Evolutionary conservation across 2,888 invertebrate genomes (phyloP).

Genomic region (Listrodromus nycthemerus): DNA sequence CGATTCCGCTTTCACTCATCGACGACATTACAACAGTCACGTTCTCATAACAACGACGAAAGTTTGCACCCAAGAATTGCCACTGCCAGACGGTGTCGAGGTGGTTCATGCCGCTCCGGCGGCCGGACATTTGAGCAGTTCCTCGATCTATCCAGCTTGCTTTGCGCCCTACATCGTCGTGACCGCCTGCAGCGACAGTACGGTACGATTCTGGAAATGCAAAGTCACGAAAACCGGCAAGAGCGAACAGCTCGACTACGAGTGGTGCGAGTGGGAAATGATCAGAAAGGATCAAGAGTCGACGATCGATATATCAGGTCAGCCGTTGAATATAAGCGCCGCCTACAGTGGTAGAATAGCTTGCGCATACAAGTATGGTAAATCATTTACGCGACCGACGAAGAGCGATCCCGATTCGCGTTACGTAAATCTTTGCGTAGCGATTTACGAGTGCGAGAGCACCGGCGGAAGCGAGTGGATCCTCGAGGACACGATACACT

Average conservation of each 20-base stretch:
- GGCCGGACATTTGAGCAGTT: conserved; percentile 98
- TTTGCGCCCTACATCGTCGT: conserved; percentile 98
- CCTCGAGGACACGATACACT: conserved; percentile 96
- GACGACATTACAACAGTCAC: conserved; percentile 85
- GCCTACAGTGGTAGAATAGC: conserved; percentile 99
- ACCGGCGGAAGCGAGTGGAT: conserved; percentile 98
- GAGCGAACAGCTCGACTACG: conserved; percentile 86
- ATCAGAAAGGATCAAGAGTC: conserved; percentile 89
- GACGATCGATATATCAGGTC: conserved; percentile 90
- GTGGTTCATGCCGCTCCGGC: conserved; percentile 96
- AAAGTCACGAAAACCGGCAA: conserved; percentile 86
- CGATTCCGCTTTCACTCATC: conserved; percentile 76
- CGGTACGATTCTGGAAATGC: conserved; percentile 95
- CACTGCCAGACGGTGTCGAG: conserved; percentile 95
- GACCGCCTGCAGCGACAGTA: conserved; percentile 97
- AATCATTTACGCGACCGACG: conserved; percentile 93
- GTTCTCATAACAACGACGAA: conserved; percentile 95
- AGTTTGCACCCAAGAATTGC: conserved; percentile 95
- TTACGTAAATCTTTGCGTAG: conserved; percentile 96
- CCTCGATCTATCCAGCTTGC: conserved; percentile 99
- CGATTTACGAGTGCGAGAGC: conserved; percentile 99
- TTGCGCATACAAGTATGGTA: conserved; percentile 97
- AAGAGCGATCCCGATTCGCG: conserved; percentile 91
- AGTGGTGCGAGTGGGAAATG: conserved; percentile 97
- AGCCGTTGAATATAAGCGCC: conserved; percentile 96